phyloP scores from a whole-genome alignment of 2,113 vertebrate genomes.

The Festucalex cinctus region DNA sequence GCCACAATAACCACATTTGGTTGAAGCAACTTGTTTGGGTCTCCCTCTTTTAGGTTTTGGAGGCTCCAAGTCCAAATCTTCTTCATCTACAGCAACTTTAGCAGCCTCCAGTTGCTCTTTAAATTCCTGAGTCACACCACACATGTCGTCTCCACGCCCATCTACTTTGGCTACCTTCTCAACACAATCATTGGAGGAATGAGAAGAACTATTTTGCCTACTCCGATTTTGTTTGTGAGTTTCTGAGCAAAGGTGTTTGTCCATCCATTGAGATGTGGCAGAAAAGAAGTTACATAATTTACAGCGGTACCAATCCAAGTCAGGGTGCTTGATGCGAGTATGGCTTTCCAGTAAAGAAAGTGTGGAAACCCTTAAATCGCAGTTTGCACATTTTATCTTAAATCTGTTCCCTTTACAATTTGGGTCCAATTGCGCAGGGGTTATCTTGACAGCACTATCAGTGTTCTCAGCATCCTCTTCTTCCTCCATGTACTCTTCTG shows the following conservation, averaged over 20 bases:
- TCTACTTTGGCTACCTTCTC: conserved; percentile 75
- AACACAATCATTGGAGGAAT: conserved; percentile 77
- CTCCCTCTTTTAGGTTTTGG: conserved; percentile 78
- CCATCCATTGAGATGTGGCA: conserved; percentile 86
- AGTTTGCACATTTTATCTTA: conserved; percentile 85
- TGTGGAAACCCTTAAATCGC: conserved; percentile 85
- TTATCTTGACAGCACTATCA: conserved; percentile 12
- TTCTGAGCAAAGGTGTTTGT: conserved; percentile 83
- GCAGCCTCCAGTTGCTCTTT: conserved; percentile 34
- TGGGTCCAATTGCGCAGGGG: conserved; percentile 51
- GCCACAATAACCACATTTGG: conserved; percentile 88
- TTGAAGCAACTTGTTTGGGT: conserved; percentile 77
- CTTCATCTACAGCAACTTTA: conserved; percentile 19
- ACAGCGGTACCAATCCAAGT: conserved; percentile 83
- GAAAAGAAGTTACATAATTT: conserved; percentile 86
- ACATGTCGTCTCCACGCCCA: conserved; percentile 4
- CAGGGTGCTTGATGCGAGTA: conserved; percentile 79
- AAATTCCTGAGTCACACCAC: background rate
- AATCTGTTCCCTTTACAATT: conserved; percentile 72
- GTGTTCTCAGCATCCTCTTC: conserved; percentile 32
- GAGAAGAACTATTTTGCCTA: conserved; percentile 75
- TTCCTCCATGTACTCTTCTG: conserved; percentile 38
- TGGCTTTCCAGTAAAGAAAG: conserved; percentile 83
- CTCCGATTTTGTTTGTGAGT: conserved; percentile 80
- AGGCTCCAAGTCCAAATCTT: conserved; percentile 38